These are phyloP conservation scores for Cromileptes altivelis DNA, from an alignment of 2,113 vertebrate genomes.

Conservation along the genomic window DNA sequence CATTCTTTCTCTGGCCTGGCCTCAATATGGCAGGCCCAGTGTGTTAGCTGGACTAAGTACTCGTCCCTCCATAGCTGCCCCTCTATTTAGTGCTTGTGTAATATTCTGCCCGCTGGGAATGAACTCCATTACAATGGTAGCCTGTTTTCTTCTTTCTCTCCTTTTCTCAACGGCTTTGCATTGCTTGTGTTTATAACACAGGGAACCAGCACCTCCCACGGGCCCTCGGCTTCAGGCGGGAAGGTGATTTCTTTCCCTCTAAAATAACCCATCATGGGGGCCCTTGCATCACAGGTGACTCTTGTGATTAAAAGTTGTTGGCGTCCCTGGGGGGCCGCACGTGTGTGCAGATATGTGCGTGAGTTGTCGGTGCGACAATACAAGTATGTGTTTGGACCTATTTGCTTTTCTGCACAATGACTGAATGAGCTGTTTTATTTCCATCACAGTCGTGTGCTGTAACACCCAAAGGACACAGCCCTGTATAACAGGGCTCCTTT, in stretches of 20 bases:
- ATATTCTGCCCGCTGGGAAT: conserved; percentile 71
- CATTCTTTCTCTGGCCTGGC: conserved; percentile 55
- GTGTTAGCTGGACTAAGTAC: conserved; percentile 55
- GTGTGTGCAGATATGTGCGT: conserved; percentile 4
- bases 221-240: conserved; percentile 43
- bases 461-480: conserved; percentile 34
- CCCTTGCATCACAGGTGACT: conserved; percentile 56
- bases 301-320: conserved; percentile 68
- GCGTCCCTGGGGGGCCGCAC: conserved; percentile 23
- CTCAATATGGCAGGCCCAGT: conserved; percentile 58
- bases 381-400: conserved; percentile 28
- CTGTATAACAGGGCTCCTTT: conserved; percentile 8
- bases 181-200: conserved; percentile 67
- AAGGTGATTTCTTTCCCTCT: conserved; percentile 62
- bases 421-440: conserved; percentile 32
- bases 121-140: conserved; percentile 72
- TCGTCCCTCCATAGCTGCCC: conserved; percentile 41
- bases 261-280: conserved; percentile 50
- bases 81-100: conserved; percentile 70
- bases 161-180: conserved; percentile 48
- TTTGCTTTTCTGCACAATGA: conserved; percentile 32
- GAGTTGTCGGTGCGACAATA: background rate
- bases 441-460: background rate
- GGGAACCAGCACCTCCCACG: conserved; percentile 60
- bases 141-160: conserved; percentile 50